A percentile compares a stretch with the other conserved stretches of the same genome.
These are phyloP conservation scores for Trachymyrmex septentrionalis DNA, from an alignment of 1,140 invertebrate genomes.

Conservation along the genomic window DNA sequence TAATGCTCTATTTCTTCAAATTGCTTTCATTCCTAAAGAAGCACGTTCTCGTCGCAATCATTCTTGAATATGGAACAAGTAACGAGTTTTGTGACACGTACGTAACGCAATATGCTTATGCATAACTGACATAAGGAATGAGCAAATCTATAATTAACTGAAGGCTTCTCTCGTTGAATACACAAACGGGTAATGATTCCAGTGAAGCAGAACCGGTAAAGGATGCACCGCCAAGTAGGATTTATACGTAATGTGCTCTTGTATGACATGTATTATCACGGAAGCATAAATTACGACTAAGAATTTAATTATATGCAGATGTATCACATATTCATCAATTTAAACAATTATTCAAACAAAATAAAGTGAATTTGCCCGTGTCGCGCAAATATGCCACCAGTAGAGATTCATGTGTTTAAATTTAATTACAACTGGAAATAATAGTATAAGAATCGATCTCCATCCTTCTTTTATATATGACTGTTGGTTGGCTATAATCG, in stretches of 20 bases:
- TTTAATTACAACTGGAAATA: constrained; percentile 32
- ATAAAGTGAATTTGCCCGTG: background rate
- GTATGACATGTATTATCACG: constrained; percentile 22
- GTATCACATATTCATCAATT: constrained; percentile 9
- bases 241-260: constrained; percentile 5
- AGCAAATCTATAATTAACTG: constrained; percentile 41
- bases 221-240: background rate
- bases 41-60: constrained; percentile 16
- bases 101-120: constrained; percentile 12
- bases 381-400: background rate
- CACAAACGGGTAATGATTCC: constrained; percentile 35
- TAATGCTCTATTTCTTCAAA: constrained; percentile 8
- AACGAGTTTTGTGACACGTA: constrained; percentile 15
- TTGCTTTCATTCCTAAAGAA: constrained; percentile 39
- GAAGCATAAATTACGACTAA: constrained; percentile 6
- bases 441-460: constrained; percentile 4
- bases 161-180: constrained; percentile 36
- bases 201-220: constrained; percentile 19
- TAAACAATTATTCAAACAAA: constrained; percentile 39
- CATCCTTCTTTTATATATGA: background rate
- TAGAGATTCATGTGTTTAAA: constrained; percentile 42
- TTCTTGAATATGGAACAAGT: constrained; percentile 27
- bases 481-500: background rate
- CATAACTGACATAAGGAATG: constrained; percentile 17
- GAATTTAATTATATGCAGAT: constrained; percentile 20